phyloP scores from a whole-genome alignment of 2,888 invertebrate genomes.

The Trachelus iudaicus region DNA sequence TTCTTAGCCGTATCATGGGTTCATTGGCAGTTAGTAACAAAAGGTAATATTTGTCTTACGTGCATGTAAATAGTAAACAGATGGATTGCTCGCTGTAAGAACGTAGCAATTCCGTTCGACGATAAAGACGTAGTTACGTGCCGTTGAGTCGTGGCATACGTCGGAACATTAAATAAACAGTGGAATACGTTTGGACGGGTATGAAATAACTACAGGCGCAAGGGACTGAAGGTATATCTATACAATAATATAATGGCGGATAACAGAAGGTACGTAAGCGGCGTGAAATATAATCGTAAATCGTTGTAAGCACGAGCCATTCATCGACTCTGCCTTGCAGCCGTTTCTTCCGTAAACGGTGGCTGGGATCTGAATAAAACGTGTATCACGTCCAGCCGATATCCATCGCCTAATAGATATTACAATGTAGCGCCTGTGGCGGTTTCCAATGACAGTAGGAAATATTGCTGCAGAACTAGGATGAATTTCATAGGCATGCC shows the following conservation, averaged over 20 bases:
- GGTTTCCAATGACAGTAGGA: background rate
- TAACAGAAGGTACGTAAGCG: background rate
- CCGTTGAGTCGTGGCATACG: background rate
- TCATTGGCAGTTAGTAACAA: conserved; percentile 3
- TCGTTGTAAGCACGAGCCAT: background rate
- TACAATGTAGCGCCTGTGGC: background rate
- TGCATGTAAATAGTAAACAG: conserved; percentile 5
- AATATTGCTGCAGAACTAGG: background rate
- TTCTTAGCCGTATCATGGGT: background rate
- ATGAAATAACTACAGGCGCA: background rate
- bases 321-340: background rate
- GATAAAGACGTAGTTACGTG: background rate
- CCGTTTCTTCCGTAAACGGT: background rate
- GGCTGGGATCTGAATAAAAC: background rate
- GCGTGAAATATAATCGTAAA: background rate
- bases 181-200: background rate
- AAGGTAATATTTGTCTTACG: conserved; percentile 5
- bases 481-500: background rate
- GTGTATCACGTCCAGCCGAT: background rate
- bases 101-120: background rate
- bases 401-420: background rate
- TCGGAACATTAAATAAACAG: background rate
- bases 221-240: background rate
- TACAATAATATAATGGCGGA: background rate
- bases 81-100: background rate